phyloP scores from a whole-genome alignment of 2,113 vertebrate genomes.

The Platichthys flesus region DNA sequence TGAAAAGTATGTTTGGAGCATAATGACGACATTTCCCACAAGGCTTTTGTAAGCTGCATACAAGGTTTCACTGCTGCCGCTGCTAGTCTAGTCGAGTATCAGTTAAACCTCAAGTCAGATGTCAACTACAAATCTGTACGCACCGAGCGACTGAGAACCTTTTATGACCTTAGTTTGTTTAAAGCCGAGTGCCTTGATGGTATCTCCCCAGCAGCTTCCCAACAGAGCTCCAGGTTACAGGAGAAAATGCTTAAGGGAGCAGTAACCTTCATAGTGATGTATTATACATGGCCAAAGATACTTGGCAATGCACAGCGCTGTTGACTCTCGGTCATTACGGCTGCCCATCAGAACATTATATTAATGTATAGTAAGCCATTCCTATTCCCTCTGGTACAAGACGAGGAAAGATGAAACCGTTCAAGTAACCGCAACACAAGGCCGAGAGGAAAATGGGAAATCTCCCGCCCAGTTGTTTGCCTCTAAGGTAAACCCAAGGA shows the following conservation, averaged over 20 bases:
- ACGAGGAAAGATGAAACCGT: conserved; percentile 1
- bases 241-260: background rate
- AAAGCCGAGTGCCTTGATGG: background rate
- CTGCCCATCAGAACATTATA: conserved; percentile 11
- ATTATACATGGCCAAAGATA: background rate
- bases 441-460: too few relatives aligned
- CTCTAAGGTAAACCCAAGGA: background rate
- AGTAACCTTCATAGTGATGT: background rate
- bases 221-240: background rate
- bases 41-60: conserved; percentile 32
- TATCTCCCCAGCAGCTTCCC: too few relatives aligned
- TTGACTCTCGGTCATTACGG: background rate
- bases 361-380: conserved; percentile 34
- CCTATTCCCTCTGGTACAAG: background rate
- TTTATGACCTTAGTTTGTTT: background rate
- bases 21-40: conserved; percentile 46
- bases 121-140: background rate
- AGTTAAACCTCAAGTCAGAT: conserved; percentile 14
- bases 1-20: conserved; percentile 64
- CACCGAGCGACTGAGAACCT: background rate
- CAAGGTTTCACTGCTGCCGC: background rate
- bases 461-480: background rate
- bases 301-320: background rate
- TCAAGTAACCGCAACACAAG: background rate
- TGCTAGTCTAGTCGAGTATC: background rate